phyloP scores from a whole-genome alignment of 2,113 vertebrate genomes.

The Peromyscus maniculatus region DNA sequence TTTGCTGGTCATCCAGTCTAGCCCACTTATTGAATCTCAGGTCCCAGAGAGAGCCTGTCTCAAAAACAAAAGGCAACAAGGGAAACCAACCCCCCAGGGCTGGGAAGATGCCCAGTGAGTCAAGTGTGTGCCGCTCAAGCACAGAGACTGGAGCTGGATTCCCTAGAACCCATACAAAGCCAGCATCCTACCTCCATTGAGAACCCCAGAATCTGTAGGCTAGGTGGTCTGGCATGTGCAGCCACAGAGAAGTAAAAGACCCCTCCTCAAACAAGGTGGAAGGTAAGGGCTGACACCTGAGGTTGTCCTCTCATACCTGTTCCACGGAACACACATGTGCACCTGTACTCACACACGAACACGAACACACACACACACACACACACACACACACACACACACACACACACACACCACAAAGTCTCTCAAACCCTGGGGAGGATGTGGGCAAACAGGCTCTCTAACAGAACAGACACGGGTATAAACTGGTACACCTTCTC shows the following conservation, averaged over 20 bases:
- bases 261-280: neutral
- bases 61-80: neutral
- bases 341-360: neutral
- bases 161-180: neutral
- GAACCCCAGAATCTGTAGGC: neutral
- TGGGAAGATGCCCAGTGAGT: neutral
- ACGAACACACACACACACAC: neutral
- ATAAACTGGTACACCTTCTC: neutral
- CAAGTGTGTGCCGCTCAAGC: neutral
- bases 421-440: slow-evolving; percentile 23
- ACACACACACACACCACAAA: neutral
- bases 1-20: neutral
- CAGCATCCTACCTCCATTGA: neutral
- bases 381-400: no score
- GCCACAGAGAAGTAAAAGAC: neutral
- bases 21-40: no score
- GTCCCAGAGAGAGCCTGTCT: neutral
- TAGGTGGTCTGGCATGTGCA: neutral
- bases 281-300: neutral
- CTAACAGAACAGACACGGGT: neutral
- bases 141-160: neutral
- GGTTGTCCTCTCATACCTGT: neutral
- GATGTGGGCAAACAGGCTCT: slow-evolving; percentile 50
- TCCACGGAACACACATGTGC: neutral
- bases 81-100: neutral